Conservation (phyloP, 2,888 invertebrate genomes). For the Xanthorhoe spadicearia region DNA sequence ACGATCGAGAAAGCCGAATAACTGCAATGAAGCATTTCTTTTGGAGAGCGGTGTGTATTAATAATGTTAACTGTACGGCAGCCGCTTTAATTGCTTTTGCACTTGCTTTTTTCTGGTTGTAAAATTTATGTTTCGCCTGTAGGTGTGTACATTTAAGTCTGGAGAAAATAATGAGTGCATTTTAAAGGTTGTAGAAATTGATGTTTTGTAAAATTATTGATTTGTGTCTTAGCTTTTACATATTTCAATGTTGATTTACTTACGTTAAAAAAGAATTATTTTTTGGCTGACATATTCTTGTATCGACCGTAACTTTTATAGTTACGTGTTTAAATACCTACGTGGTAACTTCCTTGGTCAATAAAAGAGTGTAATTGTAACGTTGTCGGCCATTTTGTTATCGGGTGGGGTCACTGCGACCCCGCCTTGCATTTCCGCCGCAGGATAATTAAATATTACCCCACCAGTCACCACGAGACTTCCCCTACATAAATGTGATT, state of each 20-base stretch:
- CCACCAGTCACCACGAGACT: conserved; percentile 75
- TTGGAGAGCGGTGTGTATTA: conserved; percentile 37
- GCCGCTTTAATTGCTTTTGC: conserved; percentile 39
- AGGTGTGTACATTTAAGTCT: conserved; percentile 36
- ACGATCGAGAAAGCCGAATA: conserved; percentile 30
- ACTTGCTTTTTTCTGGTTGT: conserved; percentile 35
- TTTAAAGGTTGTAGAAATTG: conserved; percentile 34
- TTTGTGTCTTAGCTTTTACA: background rate
- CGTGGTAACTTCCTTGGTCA: conserved; percentile 65
- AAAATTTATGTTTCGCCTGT: conserved; percentile 36
- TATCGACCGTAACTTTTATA: conserved; percentile 4
- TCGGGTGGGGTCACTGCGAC: conserved; percentile 81
- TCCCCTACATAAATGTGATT: conserved; percentile 72
- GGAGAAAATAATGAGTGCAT: conserved; percentile 34
- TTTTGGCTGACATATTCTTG: background rate
- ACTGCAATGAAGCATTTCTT: conserved; percentile 37
- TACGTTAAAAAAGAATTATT: too few species aligned
- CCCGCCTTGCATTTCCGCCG: conserved; percentile 81
- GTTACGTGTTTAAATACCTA: conserved; percentile 46
- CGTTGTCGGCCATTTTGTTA: conserved; percentile 79
- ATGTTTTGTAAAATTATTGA: conserved; percentile 46
- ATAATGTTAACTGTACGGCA: conserved; percentile 35
- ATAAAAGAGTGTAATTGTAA: conserved; percentile 76
- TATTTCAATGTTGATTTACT: too few species aligned
- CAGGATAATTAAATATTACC: conserved; percentile 82